Evolutionary conservation across 2,888 invertebrate species (phyloP), one percentile per base, ranked within the genome.

Genomic region (Nomada flava): DNA sequence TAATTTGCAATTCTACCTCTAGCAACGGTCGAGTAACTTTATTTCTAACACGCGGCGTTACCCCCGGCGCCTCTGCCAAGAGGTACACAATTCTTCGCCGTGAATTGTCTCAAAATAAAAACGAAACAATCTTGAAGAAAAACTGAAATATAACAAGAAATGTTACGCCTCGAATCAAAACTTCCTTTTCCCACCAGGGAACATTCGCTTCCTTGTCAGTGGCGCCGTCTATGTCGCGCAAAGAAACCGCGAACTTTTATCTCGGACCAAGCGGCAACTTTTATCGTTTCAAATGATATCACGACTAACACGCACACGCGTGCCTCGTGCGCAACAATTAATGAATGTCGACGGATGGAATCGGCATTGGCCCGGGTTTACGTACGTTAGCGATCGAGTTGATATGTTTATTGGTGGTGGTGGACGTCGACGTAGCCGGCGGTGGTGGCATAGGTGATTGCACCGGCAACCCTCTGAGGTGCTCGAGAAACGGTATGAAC

Each of bases 401-500:
- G 91, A 93, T 93, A 91, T 93, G 93, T 86, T 93, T 94, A 91
- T 93, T 93, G 86, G 93, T 91, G 57, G 93, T 92, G 62, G 92
- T 90, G 18, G 70, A 71, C 18, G 91, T 92, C 64, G 93, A 93
- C 76, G 92, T 93, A 71, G 91, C 93, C 64, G 92, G 92, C 80
- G 93, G 92, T 91, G 90, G 89, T 78, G 93, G 92, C 92, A 94
- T 90, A 50, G 90, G 84, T 77, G 91, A 90, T 52, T 93, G 89
- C 62, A 91, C 91, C 10, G 92, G 92, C 68, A 93, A 67, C 57
- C 92, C 92, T 82, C 93, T 90, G 74, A 93, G 89, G 77, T 93
- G 93, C 84, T 94, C 97, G 89, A 97, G 94, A 86, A 97, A 95
- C n/a, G 97, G 97, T 80, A 97, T 94, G 89, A 97, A 95, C 92